phyloP scores from a whole-genome alignment of 1,140 invertebrate genomes.

The Micrasema minimum region DNA sequence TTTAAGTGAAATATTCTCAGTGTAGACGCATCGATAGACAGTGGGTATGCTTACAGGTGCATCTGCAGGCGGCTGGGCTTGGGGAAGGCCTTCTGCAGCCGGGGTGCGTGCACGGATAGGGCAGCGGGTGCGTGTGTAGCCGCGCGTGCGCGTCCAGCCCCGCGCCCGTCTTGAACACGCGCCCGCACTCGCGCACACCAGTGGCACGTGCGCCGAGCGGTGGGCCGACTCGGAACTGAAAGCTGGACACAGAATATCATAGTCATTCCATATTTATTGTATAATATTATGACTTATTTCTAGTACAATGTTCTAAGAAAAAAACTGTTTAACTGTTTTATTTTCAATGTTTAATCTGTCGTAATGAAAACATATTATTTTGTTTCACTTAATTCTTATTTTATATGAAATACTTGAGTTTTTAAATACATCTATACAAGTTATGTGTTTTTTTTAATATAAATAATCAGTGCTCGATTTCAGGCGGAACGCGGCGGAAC shows the following conservation, averaged over 20 bases:
- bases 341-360: too few relatives aligned
- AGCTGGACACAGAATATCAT: slow-evolving; percentile 14
- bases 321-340: background rate
- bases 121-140: slow-evolving; percentile 31
- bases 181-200: slow-evolving; percentile 43
- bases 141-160: slow-evolving; percentile 35
- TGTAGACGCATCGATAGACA: too few relatives aligned
- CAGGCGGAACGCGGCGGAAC: too few relatives aligned
- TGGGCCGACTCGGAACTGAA: slow-evolving; percentile 36
- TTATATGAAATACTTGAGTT: background rate
- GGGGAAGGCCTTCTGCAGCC: slow-evolving; percentile 46
- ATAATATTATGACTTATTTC: too few relatives aligned
- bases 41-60: slow-evolving; percentile 36
- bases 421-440: background rate
- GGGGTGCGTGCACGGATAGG: slow-evolving; percentile 41
- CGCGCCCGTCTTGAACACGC: slow-evolving; percentile 30
- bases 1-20: too few relatives aligned
- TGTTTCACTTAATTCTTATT: background rate
- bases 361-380: background rate
- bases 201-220: slow-evolving; percentile 7
- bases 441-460: background rate
- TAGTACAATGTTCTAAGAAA: background rate
- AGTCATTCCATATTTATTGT: slow-evolving; percentile 3
- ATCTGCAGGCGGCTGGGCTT: slow-evolving; percentile 38
- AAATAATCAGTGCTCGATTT: too few relatives aligned